Base-by-base conservation (phyloP, 2,888 invertebrate genomes). In the Bembecia ichneumoniformis region DNA sequence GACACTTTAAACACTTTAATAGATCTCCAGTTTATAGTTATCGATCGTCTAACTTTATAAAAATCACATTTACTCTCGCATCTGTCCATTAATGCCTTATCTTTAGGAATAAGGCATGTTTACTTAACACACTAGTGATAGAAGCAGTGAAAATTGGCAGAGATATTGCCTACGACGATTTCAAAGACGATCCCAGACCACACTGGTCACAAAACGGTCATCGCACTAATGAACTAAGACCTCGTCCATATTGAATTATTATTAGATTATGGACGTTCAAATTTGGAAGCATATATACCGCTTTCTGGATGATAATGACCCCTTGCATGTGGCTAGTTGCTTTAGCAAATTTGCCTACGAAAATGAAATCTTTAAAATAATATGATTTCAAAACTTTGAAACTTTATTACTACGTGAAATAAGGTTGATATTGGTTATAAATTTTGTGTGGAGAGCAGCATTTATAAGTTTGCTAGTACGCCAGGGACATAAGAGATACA, bases 221-320 rank as follows among this genome's bases (percentile, higher is more conserved):
- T 28, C 28, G 28, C 9, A 28, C 28, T 28, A 28, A 28, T 28
- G 9, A 28, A 28, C 28, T 28, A 28, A 28, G 28, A 28, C 28
- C 9, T 28, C n/a, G 13, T 3, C 40, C 40, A 40, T 40, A 40
- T 13, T 74, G 64, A 77, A 40, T 40, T 40, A 75, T 75, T 75
- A 76, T 64, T 73, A 73, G 74, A 63, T 68, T 63, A 58, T 60
- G 53, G 69, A 66, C 66, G 68, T 66, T 66, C 56, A 64, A 66
- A 77, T 72, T 77, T 71, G 71, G 71, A 72, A 76, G 73, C 73
- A 63, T 68, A 66, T 62, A 59, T 57, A 53, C 63, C 63, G 71
- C 74, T 73, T 72, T 75, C 72, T 65, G 66, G 74, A 78, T 78
- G 72, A 75, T 76, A 80, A 81, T 74, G 74, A 77, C 77, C 73